Evolutionary conservation across 2,888 invertebrate species (phyloP).

Genomic region (Drosophila multiciliata): DNA sequence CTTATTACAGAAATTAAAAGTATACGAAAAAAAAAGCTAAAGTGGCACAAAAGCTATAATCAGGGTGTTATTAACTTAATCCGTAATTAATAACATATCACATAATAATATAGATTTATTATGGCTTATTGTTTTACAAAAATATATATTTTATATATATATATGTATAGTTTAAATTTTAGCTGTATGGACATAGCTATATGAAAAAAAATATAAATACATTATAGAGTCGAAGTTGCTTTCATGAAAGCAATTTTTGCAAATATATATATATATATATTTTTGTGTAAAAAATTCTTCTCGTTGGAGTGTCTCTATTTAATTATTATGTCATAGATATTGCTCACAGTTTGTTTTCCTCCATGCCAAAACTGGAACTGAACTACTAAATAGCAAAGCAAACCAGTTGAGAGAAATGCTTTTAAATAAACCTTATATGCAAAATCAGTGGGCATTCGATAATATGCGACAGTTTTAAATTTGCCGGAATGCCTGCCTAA

Average conservation of each 20-base stretch:
- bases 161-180: no score
- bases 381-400: slow-evolving; percentile 25
- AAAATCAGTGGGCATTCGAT: slow-evolving; percentile 38
- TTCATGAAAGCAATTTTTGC: not conserved
- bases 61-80: not conserved
- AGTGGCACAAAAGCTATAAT: not conserved
- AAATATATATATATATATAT: not conserved
- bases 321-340: slow-evolving; percentile 43
- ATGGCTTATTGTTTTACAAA: not conserved
- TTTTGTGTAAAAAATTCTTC: slow-evolving; percentile 2
- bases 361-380: slow-evolving; percentile 29
- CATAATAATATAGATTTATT: not conserved
- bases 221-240: not conserved
- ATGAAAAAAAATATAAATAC: not conserved
- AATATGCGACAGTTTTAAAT: slow-evolving; percentile 41
- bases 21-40: not conserved
- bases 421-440: slow-evolving; percentile 39
- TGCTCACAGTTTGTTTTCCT: slow-evolving; percentile 17
- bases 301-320: slow-evolving; percentile 2
- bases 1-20: not conserved
- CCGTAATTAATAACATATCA: not conserved
- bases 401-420: slow-evolving; percentile 52
- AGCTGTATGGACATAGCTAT: not conserved
- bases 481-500: slow-evolving; percentile 53
- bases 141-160: not conserved